Evolutionary conservation across 2,797 vertebrate genomes (phyloP), one percentile per base, ranked within the genome.

Genomic region (Amblyopsis hoosieri): DNA sequence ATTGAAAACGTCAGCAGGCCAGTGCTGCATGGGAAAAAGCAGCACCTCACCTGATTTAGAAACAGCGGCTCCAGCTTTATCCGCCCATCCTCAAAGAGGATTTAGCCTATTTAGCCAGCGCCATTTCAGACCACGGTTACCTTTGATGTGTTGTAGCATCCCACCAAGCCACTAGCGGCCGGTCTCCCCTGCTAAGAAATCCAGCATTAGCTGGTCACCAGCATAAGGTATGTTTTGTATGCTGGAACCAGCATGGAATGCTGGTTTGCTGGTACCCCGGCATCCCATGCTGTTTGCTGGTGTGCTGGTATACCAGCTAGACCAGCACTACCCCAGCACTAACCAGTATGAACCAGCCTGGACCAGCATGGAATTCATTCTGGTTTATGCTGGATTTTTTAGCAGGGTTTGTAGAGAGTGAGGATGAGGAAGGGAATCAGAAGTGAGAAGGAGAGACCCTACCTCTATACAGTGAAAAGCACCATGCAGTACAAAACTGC

Each of bases 81-180:
- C 76, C 58, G 54, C 33, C 55, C 2, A 3, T 45, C 60, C 69
- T 80, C 66, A 86, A 80, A 89, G 83, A 88, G 83, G 86, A 91
- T 90, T 78, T 80, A 42, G 50, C 37, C 60, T 65, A 78, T 69
- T 84, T 85, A 75, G 53, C 65, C 19, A 3, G 67, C 58, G 53
- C 79, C 64, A 70, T 72, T 76, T 81, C 69, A 82, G 79, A 71
- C 69, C 62, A 65, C 70, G 60, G 66, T 83, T 79, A 80, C 50
- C 64, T 57, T 59, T 64, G 48, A 58, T 54, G 60, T 71, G 72
- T 45, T 13, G 14, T 7, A 58, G 61, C 55, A 17, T 65, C 57
- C 31, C 42, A 12, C 37, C 14, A 15, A 58, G 67, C 60, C 65
- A 45, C 19, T 23, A 23, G 19, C 19, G 19, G 19, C 19, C 19